Conservation (phyloP, 1,140 invertebrate genomes). For the Armadillidium nasatum region DNA sequence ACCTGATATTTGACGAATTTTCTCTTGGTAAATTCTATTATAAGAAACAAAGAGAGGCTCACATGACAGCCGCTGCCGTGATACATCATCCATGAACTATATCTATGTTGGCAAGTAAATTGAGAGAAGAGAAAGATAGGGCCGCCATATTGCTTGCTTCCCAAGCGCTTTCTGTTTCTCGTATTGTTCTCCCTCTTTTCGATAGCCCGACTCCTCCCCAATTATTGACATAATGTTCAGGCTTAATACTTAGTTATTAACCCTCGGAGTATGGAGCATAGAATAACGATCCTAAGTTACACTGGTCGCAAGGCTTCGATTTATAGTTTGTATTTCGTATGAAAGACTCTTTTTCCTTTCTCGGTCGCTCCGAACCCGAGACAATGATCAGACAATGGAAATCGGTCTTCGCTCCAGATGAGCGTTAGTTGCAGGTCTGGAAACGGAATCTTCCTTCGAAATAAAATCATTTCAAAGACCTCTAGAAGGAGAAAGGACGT, state of each 20-base stretch:
- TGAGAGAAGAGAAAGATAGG: conserved; percentile 1
- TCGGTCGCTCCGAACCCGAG: not conserved
- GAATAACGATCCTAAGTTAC: too few species aligned
- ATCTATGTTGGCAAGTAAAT: conserved; percentile 8
- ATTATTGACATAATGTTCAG: conserved; percentile 9
- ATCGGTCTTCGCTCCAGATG: not conserved
- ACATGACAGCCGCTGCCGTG: not conserved
- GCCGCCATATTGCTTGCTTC: conserved; percentile 8
- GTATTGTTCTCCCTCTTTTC: not conserved
- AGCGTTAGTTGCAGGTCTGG: conserved; percentile 10
- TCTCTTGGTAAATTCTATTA: conserved; percentile 4
- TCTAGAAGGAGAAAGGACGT: not conserved
- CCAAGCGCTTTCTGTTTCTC: not conserved
- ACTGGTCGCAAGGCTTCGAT: too few species aligned
- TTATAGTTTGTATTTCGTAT: too few species aligned
- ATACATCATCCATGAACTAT: conserved; percentile 11
- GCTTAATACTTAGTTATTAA: not conserved
- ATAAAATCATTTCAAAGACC: not conserved
- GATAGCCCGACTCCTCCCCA: conserved; percentile 1
- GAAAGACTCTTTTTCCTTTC: not conserved
- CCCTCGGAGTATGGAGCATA: too few species aligned
- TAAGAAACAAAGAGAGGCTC: not conserved
- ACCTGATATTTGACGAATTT: not conserved
- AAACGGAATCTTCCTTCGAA: not conserved
- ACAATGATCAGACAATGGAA: conserved; percentile 12